Evolutionary conservation across 2,888 invertebrate genomes (phyloP), one percentile per base, ranked within the genome.

Genomic region (Parelbella ahira): DNA sequence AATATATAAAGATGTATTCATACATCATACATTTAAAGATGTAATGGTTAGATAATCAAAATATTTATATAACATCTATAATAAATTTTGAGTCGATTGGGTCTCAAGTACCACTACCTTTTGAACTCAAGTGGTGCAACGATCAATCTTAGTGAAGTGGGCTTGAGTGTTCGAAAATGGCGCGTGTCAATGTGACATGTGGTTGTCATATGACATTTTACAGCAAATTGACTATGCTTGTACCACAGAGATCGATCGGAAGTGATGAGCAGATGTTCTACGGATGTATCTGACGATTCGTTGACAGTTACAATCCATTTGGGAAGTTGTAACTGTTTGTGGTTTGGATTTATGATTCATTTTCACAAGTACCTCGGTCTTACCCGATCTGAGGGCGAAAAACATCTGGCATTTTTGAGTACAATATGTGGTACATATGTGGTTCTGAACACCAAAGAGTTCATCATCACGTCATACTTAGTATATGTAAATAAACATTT

Each of bases 221-320:
- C 41, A 51, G 52, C 61, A 73, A 79, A 82, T 75, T 75, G 78
- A 68, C 55, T 59, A 67, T 62, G 48, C 69, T 44, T 79, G 79
- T 77, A 45, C 18, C 8, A 36, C 8, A 18, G 30, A 19, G 24
- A 9, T 33, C 5, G 13, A 9, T 34, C 33, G 41, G 34, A 42
- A 27, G 27, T 33, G 25, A 19, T 11, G 9, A 23, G 27, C 42
- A 42, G 34, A 42, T 42, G 42, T 36, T 28, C n/a, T 33, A 12
- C 27, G 21, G 23, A 21, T 33, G 27, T 29, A 19, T 9, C 0
- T 34, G 30, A 27, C 19, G 12, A 21, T 23, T 28, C 19, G 20
- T 32, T 32, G 32, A 32, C 39, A 10, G 10, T 11, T 27, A 25
- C 24, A 25, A 24, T 19, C 25, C 11, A 11, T 32, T 25, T 23